A percentile compares a stretch with the other conserved stretches of the same genome.
These are phyloP conservation scores for Melikaiella ostensackeni DNA, from an alignment of 2,888 invertebrate species.

Conservation along the genomic window DNA sequence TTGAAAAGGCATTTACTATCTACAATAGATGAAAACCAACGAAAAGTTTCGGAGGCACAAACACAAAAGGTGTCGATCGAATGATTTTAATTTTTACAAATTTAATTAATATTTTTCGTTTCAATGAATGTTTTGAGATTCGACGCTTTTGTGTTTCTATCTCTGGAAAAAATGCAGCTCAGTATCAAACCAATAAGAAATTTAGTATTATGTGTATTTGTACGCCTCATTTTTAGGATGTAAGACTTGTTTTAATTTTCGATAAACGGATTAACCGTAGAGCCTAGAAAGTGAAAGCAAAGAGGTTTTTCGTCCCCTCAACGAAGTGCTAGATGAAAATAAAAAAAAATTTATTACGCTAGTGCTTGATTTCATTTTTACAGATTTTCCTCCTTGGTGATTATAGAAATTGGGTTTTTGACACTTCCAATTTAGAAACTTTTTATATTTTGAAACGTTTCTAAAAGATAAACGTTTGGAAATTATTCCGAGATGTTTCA, in stretches of 20 bases:
- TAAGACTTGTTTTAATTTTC: slow-evolving; percentile 2
- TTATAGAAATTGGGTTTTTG: too few relatives aligned
- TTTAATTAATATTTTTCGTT: not conserved
- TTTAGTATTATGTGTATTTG: slow-evolving; percentile 22
- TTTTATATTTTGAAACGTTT: not conserved
- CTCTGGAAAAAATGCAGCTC: slow-evolving; percentile 7
- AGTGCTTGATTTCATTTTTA: too few relatives aligned
- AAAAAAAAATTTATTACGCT: not conserved
- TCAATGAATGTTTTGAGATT: not conserved
- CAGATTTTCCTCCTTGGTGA: too few relatives aligned
- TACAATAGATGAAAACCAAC: not conserved
- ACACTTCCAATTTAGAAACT: too few relatives aligned
- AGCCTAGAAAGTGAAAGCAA: not conserved
- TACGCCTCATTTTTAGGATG: slow-evolving; percentile 4
- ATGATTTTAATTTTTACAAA: not conserved
- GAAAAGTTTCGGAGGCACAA: not conserved
- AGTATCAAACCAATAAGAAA: slow-evolving; percentile 1
- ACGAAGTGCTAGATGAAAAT: not conserved
- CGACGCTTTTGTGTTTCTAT: not conserved
- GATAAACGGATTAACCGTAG: not conserved
- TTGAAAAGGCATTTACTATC: slow-evolving; percentile 1
- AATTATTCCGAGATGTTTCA: not conserved
- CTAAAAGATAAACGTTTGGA: not conserved
- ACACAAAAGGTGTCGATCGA: not conserved
- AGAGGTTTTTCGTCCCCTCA: not conserved